These are phyloP conservation scores for Macrobrachium nipponense DNA, from an alignment of 1,140 invertebrate species.

Conservation along the genomic window DNA sequence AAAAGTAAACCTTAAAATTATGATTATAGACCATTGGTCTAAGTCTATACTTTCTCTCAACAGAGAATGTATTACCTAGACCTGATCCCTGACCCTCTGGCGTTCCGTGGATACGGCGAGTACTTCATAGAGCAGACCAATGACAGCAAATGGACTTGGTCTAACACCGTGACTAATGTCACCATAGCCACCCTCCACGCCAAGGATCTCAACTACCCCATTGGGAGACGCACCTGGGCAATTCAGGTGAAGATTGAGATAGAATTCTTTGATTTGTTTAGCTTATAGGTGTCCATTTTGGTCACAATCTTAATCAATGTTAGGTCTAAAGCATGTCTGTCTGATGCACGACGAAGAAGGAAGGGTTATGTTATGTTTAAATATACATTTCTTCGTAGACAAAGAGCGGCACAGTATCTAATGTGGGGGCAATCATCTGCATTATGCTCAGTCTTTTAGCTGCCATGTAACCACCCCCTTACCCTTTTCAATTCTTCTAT, in stretches of 20 bases:
- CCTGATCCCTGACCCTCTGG: constrained; percentile 42
- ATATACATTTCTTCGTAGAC: no score
- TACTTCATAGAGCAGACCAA: constrained; percentile 30
- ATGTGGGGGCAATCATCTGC: no score
- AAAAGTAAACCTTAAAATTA: no score
- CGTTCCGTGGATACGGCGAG: constrained; percentile 54
- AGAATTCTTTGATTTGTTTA: neutral
- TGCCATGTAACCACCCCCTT: no score
- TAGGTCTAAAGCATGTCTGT: no score
- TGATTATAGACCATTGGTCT: no score
- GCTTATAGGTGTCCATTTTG: neutral
- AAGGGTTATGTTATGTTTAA: no score
- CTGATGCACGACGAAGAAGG: no score
- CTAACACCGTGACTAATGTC: constrained; percentile 45
- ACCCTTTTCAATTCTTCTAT: no score
- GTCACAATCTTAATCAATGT: no score
- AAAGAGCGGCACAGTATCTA: no score
- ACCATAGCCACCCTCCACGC: constrained; percentile 30
- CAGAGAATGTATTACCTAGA: constrained; percentile 60
- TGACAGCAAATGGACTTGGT: constrained; percentile 38
- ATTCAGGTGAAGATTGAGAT: constrained; percentile 16
- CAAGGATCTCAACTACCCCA: constrained; percentile 30
- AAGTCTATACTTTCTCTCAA: neutral
- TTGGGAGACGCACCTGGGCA: constrained; percentile 48
- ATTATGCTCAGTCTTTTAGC: no score